Evolutionary conservation across 2,113 vertebrate genomes (phyloP), one percentile per base, ranked within the genome.

Genomic region (Perca fluviatilis): DNA sequence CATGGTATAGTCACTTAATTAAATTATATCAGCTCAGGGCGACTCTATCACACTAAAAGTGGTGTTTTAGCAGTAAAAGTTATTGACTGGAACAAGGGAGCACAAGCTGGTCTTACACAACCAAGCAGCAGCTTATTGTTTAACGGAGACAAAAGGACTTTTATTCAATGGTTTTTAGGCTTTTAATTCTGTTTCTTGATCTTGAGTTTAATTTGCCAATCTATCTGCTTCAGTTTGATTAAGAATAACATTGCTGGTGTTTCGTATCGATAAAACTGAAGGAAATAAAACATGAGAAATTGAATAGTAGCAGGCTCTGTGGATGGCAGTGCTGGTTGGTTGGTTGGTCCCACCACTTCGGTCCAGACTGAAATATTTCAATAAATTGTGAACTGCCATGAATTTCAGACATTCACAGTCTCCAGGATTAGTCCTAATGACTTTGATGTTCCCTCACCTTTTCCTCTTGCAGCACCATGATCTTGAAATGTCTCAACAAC

Each of bases 31-130:
- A 56, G 33, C 80, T 47, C 62, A 54, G 30, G 78, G 67, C 79
- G 65, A 67, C 73, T 87, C 46, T 72, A 46, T 82, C 27, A 51
- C 70, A 69, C 63, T 83, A 25, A 47, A 74, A 54, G 56, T 80
- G 77, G 75, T 84, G 53, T 69, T 86, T 77, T 74, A 71, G 33
- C 76, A 83, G 56, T 75, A 46, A 79, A 82, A 36, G 51, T 77
- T 78, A 88, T 30, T 60, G 63, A 72, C 63, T 73, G 58, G 64
- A 84, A 87, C 68, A 74, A 2, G 10, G 47, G 40, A 18, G 46
- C 19, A 6, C 33, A 62, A 53, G 49, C 53, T 85, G 63, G 47
- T 12, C 3, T 51, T 56, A 21, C 46, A 43, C 67, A 61, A 9
- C 43, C 36, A 33, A 7, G 46, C 49, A 10, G 2, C 13, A 57